A percentile compares a stretch with the other conserved stretches of the same genome.
Evolutionary conservation across 1,140 invertebrate species (phyloP).

Genomic region (Oreohelix idahoensis): DNA sequence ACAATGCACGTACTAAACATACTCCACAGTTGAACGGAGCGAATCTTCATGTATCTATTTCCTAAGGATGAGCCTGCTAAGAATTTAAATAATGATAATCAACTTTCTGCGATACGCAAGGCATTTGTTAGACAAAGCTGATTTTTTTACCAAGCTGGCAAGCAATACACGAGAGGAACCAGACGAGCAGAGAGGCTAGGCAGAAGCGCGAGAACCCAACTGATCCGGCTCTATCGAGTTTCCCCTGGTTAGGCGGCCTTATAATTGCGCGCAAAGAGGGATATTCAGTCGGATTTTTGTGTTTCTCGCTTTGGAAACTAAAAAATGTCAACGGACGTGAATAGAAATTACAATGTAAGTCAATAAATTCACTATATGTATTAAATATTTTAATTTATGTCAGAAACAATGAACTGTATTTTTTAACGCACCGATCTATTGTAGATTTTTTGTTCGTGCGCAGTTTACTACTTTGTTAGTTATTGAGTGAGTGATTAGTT

Average conservation of each 20-base stretch:
- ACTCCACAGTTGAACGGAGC: too few relatives aligned
- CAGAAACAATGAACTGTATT: too few relatives aligned
- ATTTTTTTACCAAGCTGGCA: background rate
- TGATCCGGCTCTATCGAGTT: conserved; percentile 6
- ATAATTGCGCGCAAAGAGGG: background rate
- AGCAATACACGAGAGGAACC: background rate
- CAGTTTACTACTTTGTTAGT: too few relatives aligned
- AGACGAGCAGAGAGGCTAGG: background rate
- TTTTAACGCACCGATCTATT: background rate
- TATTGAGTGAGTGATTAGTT: too few relatives aligned
- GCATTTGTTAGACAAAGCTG: too few relatives aligned
- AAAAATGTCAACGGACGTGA: background rate
- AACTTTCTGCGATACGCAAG: too few relatives aligned
- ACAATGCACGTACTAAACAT: too few relatives aligned
- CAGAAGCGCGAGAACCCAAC: background rate
- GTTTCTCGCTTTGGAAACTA: background rate
- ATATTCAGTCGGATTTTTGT: background rate
- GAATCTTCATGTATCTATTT: too few relatives aligned
- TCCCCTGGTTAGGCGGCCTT: background rate
- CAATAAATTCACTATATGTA: too few relatives aligned
- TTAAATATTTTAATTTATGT: too few relatives aligned
- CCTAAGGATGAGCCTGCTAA: too few relatives aligned
- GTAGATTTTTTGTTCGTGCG: background rate
- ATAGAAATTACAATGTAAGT: conserved; percentile 1
- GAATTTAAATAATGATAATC: too few relatives aligned